Percentiles rank a stretch among this genome's conserved stretches.
These are phyloP conservation scores for Macrophya annulata DNA, from an alignment of 2,888 invertebrate species.

Conservation along the genomic window DNA sequence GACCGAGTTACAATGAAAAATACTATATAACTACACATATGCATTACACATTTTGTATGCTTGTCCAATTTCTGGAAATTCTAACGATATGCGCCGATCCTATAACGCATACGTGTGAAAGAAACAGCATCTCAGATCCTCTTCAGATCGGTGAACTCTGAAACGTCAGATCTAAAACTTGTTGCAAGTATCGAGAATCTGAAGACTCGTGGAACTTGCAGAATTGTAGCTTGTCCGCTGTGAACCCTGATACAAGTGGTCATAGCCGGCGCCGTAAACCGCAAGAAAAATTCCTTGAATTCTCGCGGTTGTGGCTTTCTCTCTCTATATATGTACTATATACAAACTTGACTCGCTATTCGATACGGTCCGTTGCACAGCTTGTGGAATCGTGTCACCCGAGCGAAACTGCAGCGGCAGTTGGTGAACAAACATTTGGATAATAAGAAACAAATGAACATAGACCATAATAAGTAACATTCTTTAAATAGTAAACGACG, in stretches of 20 bases:
- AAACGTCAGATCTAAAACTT: neutral
- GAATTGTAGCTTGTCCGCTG: neutral
- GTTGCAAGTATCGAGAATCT: neutral
- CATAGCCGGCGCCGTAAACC: constrained; percentile 64
- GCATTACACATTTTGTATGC: neutral
- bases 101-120: no score
- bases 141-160: neutral
- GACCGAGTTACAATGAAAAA: neutral
- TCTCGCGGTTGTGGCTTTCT: constrained; percentile 68
- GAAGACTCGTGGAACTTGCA: neutral
- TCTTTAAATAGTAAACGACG: neutral
- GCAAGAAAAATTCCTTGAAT: constrained; percentile 77
- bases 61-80: neutral
- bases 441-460: neutral
- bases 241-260: neutral
- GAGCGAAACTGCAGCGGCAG: constrained; percentile 18
- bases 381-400: constrained; percentile 33
- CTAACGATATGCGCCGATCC: neutral
- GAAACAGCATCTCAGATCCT: neutral
- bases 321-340: neutral
- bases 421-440: neutral
- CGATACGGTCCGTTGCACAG: constrained; percentile 33
- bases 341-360: constrained; percentile 39
- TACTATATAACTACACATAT: neutral
- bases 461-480: neutral